Conservation (phyloP, 2,113 vertebrate genomes). For the Rhinoderma darwinii region DNA sequence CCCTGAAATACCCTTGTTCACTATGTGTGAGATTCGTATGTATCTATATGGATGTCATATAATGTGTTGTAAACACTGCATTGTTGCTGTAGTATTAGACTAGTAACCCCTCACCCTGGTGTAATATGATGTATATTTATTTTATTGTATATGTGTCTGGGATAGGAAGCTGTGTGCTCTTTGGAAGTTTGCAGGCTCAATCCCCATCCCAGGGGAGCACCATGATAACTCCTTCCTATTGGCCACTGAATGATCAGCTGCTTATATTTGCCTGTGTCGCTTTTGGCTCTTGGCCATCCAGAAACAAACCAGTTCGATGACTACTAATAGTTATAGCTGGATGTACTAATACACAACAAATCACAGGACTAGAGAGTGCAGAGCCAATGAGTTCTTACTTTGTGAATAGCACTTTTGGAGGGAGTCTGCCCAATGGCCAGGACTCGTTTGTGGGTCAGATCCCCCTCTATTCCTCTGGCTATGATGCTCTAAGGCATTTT, state of each 20-base stretch:
- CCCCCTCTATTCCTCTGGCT: constrained; percentile 75
- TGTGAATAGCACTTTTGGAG: constrained; percentile 84
- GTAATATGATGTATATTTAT: background rate
- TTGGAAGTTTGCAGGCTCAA: constrained; percentile 83
- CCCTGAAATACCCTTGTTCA: background rate
- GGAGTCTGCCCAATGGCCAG: constrained; percentile 80
- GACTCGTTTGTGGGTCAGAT: constrained; percentile 81
- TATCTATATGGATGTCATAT: background rate
- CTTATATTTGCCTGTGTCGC: constrained; percentile 87
- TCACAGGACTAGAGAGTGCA: constrained; percentile 81
- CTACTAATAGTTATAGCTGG: constrained; percentile 90
- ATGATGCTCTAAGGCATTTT: constrained; percentile 84
- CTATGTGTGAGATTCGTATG: background rate
- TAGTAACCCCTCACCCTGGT: background rate
- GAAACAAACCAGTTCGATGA: constrained; percentile 89
- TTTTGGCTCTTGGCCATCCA: constrained; percentile 89
- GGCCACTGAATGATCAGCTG: constrained; percentile 88
- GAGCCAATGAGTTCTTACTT: constrained; percentile 88
- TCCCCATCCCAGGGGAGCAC: constrained; percentile 79
- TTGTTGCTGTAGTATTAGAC: background rate
- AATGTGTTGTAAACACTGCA: background rate
- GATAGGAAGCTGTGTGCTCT: constrained; percentile 68
- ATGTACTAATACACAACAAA: constrained; percentile 91
- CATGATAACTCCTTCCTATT: constrained; percentile 86
- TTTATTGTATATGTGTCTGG: constrained; percentile 64